Base-by-base conservation (phyloP, 64 coral and sea anemone genomes). In the Orbicella faveolata region DNA sequence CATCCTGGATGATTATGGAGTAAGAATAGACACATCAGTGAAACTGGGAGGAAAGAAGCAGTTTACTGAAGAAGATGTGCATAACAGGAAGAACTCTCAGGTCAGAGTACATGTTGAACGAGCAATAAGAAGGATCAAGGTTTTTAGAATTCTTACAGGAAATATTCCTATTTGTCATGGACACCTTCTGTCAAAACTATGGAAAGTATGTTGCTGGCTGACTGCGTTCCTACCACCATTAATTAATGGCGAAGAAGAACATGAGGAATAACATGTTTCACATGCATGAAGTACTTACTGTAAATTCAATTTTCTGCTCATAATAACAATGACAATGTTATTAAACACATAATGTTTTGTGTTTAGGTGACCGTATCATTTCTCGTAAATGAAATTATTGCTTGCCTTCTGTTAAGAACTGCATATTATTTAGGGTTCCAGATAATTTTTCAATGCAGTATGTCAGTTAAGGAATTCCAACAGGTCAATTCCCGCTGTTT, bases 181-280 rank as follows among this genome's bases (percentile, higher is more conserved):
- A 89, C 83, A 92, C 41, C 83, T 76, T 23, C 18, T 92, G 34
- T 92, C 84, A 6, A 89, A 94, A 61, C 41, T 94, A 23, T 94
- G 87, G 78, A 94, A 90, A 86, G 79, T 90, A 26, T 94, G 87
- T 77, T 94, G 81, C 82, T 86, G 87, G 87, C 18, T 94, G 55
- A 90, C 92, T 63, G 92, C 87, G 37, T 94, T 94, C 81, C 66
- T 89, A 63, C 66, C 86, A 51, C 84, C 84, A 62, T 75, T 93
- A 21, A 66, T 93, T 36, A 88, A 52, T 88, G 84, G 18, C 18
- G 63, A 67, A 21, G 63, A n/a, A 23, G 21, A 67, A 4, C 25
- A 75, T 68, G 23, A 75, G 72, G 7, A 67, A 57, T 57, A 57
- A 57, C 54, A 57, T 57, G 9, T 57, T 57, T 57, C 54, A 57